Conservation (phyloP, 2,797 vertebrate species). For the Dermochelys coriacea region DNA sequence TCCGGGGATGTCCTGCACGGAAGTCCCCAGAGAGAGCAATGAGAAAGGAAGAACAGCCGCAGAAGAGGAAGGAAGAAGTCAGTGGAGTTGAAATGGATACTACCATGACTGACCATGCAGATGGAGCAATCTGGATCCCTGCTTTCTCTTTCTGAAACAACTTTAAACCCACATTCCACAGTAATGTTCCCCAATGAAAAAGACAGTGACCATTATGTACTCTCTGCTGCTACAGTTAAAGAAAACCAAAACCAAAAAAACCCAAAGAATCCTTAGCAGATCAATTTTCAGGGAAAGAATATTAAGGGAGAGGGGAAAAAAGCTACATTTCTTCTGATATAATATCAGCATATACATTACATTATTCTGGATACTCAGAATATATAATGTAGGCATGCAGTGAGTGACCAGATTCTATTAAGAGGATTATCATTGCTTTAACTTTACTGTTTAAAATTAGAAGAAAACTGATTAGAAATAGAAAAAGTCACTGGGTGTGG, state of each 20-base stretch:
- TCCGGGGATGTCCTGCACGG: slow-evolving; percentile 97
- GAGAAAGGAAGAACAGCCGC: slow-evolving; percentile 90
- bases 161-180: slow-evolving; percentile 24
- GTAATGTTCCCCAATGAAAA: slow-evolving; percentile 38
- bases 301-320: neutral
- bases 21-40: slow-evolving; percentile 92
- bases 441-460: neutral
- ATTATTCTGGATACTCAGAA: neutral
- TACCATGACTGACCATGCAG: slow-evolving; percentile 86
- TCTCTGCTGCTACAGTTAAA: slow-evolving; percentile 39
- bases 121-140: slow-evolving; percentile 82
- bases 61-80: slow-evolving; percentile 92
- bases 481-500: neutral
- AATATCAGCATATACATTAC: slow-evolving; percentile 1
- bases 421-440: neutral
- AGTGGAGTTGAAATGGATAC: slow-evolving; percentile 87
- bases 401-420: neutral
- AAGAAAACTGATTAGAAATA: neutral
- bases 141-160: slow-evolving; percentile 52
- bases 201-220: neutral
- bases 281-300: neutral
- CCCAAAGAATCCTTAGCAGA: neutral
- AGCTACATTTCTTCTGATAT: neutral
- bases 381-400: neutral
- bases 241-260: neutral